Percentiles rank a stretch among this genome's conserved stretches.
These are phyloP conservation scores for Polymixis lichenea DNA, from an alignment of 2,888 invertebrate species.

Conservation along the genomic window DNA sequence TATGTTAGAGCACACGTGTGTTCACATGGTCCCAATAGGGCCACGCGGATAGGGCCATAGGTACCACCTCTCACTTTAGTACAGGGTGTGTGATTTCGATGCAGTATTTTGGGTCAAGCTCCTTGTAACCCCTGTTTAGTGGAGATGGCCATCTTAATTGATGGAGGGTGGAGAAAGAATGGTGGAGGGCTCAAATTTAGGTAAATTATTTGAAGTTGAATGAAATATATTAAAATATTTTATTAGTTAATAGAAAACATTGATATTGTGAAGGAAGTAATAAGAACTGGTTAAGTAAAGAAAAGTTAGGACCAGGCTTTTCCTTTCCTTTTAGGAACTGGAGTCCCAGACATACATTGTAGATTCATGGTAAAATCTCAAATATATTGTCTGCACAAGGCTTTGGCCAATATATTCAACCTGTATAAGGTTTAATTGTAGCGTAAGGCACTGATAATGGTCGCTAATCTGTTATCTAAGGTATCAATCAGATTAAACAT, in stretches of 20 bases:
- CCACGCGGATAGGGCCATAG: constrained; percentile 59
- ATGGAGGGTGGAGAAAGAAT: not conserved
- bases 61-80: constrained; percentile 62
- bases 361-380: not conserved
- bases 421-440: constrained; percentile 34
- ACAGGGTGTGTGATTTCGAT: constrained; percentile 34
- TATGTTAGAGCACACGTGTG: constrained; percentile 64
- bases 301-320: not conserved
- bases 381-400: not conserved
- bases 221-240: too few relatives aligned
- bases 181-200: not conserved
- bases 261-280: not conserved
- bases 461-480: constrained; percentile 45
- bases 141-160: not conserved
- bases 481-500: constrained; percentile 39
- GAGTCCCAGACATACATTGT: not conserved
- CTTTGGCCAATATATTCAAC: not conserved
- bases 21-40: constrained; percentile 65
- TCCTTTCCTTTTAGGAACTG: not conserved
- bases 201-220: not conserved
- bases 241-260: not conserved
- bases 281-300: not conserved
- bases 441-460: constrained; percentile 43
- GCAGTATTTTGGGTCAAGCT: not conserved
- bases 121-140: not conserved